Base-by-base conservation (phyloP, 2,888 invertebrate species). In the Microctonus aethiopoides region DNA sequence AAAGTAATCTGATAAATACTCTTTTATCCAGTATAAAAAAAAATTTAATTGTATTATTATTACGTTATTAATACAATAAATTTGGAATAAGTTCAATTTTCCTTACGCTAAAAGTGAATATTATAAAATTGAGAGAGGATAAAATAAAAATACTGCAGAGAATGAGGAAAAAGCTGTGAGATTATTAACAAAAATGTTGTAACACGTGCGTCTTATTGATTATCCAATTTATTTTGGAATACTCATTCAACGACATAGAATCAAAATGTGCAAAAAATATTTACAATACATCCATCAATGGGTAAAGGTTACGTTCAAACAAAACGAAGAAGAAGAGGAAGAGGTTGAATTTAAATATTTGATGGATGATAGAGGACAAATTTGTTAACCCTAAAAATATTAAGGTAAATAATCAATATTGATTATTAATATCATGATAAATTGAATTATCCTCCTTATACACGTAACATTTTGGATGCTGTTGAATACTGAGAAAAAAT, bases 321-420 rank as follows among this genome's bases (percentile, higher is more conserved):
- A 76, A 76, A 78, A 77, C 77, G 76, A 76, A 76, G 75, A 75
- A 65, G 76, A 79, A 74, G 77, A 72, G 70, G 73, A 75, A 66
- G 72, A 64, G 71, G 77, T 77, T 75, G 75, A 79, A 75, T 79
- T 76, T 76, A 79, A 79, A 75, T 80, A 81, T 79, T 83, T 79
- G 67, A 80, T 81, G 80, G 84, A 85, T 79, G 83, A 84, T 74
- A 83, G 82, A 83, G 81, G 81, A 81, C 74, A 81, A 74, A 77
- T 77, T 80, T 85, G 79, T 80, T 86, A 83, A 82, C 82, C 84
- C 85, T 84, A 78, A 74, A 70, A 78, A 75, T 69, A 77, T 70
- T 74, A 81, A 83, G 84, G 84, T 84, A 71, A 74, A 73, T n/a
- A n/a, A n/a, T 69, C n/a, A n/a, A 46, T 41, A 56, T 51, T 46